phyloP scores from a whole-genome alignment of 2,113 vertebrate genomes.

The Naja naja region DNA sequence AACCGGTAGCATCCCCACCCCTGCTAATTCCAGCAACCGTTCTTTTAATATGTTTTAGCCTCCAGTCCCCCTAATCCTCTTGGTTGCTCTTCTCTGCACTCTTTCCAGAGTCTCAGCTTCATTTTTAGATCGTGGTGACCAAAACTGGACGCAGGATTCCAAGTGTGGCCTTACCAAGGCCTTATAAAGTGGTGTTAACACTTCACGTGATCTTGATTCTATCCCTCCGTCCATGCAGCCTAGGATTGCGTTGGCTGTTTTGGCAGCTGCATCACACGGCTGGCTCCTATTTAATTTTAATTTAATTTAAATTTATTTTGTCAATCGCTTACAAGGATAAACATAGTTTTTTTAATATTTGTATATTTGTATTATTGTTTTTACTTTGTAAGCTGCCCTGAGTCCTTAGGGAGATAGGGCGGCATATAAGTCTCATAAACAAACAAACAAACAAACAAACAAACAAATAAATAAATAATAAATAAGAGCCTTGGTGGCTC shows the following conservation, averaged over 20 bases:
- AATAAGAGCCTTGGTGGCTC: too few relatives aligned
- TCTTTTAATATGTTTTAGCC: neutral
- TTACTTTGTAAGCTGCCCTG: too few relatives aligned
- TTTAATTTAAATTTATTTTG: too few relatives aligned
- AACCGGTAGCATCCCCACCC: too few relatives aligned
- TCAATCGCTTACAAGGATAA: too few relatives aligned
- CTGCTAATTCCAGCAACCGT: neutral
- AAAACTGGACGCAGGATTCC: neutral
- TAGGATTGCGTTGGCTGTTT: neutral
- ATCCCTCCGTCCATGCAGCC: neutral
- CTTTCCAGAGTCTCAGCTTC: neutral
- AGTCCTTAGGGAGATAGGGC: too few relatives aligned
- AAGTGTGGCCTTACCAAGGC: neutral
- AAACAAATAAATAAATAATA: too few relatives aligned
- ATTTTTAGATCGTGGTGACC: fast-evolving
- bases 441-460: too few relatives aligned
- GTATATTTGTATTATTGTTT: too few relatives aligned
- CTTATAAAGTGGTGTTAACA: fast-evolving
- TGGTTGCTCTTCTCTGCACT: neutral
- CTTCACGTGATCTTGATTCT: neutral
- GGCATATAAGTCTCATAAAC: too few relatives aligned
- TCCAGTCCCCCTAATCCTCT: neutral
- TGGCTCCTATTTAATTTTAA: neutral
- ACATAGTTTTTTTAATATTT: too few relatives aligned
- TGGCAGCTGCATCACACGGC: neutral